These are phyloP conservation scores for Lucifuga dentata DNA, from an alignment of 2,113 vertebrate genomes.

Conservation along the genomic window DNA sequence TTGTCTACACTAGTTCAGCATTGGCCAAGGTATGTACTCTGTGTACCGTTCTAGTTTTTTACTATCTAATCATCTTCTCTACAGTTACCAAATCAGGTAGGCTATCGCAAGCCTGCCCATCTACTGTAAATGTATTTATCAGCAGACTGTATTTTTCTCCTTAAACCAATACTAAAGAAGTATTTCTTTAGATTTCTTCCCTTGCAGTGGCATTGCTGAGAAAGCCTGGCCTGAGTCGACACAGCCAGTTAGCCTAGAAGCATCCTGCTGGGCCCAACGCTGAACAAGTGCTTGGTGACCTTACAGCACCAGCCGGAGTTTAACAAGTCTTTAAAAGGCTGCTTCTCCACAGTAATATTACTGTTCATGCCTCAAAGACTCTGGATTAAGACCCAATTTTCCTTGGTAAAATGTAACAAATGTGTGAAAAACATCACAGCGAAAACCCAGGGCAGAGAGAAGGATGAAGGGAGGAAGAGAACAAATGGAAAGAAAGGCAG, in stretches of 20 bases:
- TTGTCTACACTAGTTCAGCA: too few species aligned
- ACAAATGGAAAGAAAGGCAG: too few species aligned
- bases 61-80: not conserved
- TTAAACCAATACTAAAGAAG: slow-evolving; percentile 3
- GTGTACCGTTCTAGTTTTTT: too few species aligned
- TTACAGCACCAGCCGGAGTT: slow-evolving; percentile 67
- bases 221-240: slow-evolving; percentile 40
- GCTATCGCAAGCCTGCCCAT: not conserved
- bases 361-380: slow-evolving; percentile 63
- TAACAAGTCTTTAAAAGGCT: slow-evolving; percentile 68
- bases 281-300: slow-evolving; percentile 69
- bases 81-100: slow-evolving; percentile 10
- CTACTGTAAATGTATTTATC: slow-evolving; percentile 15
- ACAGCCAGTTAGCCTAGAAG: slow-evolving; percentile 58
- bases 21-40: too few species aligned
- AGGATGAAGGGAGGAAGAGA: slow-evolving; percentile 28
- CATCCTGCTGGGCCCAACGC: slow-evolving; percentile 49
- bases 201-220: slow-evolving; percentile 24
- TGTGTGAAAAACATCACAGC: slow-evolving; percentile 66
- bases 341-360: slow-evolving; percentile 69
- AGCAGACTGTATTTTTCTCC: slow-evolving; percentile 13
- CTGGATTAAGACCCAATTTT: slow-evolving; percentile 67
- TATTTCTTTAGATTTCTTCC: slow-evolving; percentile 17
- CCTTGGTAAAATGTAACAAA: slow-evolving; percentile 65
- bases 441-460: slow-evolving; percentile 40